phyloP scores from a whole-genome alignment of 2,113 vertebrate species.

The Suricata suricatta region DNA sequence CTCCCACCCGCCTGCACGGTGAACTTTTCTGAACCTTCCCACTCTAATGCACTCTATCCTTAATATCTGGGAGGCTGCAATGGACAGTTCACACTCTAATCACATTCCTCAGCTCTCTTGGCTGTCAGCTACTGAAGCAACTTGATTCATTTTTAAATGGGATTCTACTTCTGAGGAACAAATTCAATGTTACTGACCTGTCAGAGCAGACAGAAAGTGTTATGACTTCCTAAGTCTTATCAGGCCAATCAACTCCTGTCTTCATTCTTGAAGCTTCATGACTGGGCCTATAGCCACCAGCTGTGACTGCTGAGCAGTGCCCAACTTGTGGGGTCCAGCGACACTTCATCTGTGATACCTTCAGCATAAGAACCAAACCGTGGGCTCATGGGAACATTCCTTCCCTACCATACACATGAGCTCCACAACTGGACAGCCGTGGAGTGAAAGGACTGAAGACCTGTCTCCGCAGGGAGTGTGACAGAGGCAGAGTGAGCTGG shows the following conservation, averaged over 20 bases:
- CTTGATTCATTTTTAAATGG: conserved; percentile 51
- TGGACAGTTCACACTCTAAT: conserved; percentile 25
- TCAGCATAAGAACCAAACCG: neutral
- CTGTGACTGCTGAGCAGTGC: neutral
- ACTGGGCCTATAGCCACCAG: neutral
- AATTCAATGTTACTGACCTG: conserved; percentile 62
- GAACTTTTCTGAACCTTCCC: neutral
- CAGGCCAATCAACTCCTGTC: neutral
- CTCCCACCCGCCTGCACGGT: no score
- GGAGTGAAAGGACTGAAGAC: no score
- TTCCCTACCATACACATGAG: neutral
- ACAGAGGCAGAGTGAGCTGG: neutral
- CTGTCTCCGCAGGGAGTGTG: neutral
- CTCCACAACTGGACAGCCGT: neutral
- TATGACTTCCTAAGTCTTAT: neutral
- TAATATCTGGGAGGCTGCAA: neutral
- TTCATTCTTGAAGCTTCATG: neutral
- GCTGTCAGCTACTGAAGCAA: neutral
- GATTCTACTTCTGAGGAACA: neutral
- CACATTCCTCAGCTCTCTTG: neutral
- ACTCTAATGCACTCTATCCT: neutral
- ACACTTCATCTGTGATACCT: neutral
- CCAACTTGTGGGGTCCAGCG: neutral
- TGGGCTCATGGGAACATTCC: neutral
- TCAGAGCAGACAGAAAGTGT: conserved; percentile 20